A percentile compares a stretch with the other conserved stretches of the same genome.
Evolutionary conservation across 2,888 invertebrate genomes (phyloP).

Genomic region (Nebria salina): DNA sequence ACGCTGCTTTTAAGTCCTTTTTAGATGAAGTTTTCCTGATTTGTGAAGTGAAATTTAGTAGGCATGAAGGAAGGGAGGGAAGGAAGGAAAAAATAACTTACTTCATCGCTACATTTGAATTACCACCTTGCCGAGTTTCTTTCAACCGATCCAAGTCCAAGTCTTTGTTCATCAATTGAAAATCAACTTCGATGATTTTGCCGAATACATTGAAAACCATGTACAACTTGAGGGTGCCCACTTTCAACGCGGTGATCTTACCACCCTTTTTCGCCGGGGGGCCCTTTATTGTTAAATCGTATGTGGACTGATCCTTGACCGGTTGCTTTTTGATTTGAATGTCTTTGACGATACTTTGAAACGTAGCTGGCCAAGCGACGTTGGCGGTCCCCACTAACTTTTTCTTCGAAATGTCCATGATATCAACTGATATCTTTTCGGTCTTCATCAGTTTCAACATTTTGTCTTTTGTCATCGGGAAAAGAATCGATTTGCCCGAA

Average conservation of each 20-base stretch:
- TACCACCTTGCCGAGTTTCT: background rate
- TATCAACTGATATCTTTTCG: constrained; percentile 65
- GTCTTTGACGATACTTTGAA: constrained; percentile 64
- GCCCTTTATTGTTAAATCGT: constrained; percentile 59
- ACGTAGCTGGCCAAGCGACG: constrained; percentile 65
- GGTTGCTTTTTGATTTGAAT: constrained; percentile 52
- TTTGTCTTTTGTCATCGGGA: constrained; percentile 64
- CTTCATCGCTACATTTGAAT: background rate
- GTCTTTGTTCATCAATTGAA: background rate
- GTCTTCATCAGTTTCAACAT: constrained; percentile 62
- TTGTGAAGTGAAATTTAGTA: no score
- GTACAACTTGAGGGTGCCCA: constrained; percentile 64
- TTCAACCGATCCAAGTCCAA: background rate
- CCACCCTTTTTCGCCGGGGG: constrained; percentile 59
- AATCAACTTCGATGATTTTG: constrained; percentile 57
- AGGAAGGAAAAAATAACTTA: background rate
- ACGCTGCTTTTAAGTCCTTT: background rate
- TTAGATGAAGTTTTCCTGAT: background rate
- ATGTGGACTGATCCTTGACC: constrained; percentile 56
- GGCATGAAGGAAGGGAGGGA: no score
- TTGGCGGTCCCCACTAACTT: constrained; percentile 60
- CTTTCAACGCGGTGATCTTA: constrained; percentile 62
- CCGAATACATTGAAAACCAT: constrained; percentile 66
- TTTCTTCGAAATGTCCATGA: constrained; percentile 60
- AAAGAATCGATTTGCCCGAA: constrained; percentile 67